Conservation (phyloP, 2,113 vertebrate species). For the Psammodynastes pulverulentus region DNA sequence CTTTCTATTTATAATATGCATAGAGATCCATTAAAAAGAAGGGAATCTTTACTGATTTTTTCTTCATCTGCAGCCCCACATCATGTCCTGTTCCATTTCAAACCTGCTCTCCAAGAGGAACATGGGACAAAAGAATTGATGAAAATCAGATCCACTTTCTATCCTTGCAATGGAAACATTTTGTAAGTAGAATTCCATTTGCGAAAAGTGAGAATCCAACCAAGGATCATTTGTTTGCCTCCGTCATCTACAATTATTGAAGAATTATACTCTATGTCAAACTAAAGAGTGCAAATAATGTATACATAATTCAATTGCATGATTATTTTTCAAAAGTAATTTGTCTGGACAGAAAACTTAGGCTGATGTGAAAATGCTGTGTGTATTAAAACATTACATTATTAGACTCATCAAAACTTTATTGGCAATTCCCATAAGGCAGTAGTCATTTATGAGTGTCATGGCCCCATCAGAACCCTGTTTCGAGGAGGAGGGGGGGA, state of each 20-base stretch:
- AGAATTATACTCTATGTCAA: background rate
- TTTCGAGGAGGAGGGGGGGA: no score
- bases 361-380: background rate
- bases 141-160: background rate
- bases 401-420: background rate
- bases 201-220: background rate
- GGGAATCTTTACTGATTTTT: background rate
- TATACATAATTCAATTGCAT: background rate
- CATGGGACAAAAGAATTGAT: background rate
- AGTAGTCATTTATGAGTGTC: background rate
- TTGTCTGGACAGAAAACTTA: background rate
- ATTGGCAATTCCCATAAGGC: background rate
- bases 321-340: background rate
- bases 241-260: background rate
- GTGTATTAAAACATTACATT: background rate
- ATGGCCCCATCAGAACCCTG: no score
- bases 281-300: background rate
- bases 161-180: background rate
- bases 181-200: background rate
- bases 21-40: background rate
- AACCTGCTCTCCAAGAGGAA: background rate
- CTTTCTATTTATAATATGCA: background rate
- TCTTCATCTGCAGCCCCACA: background rate
- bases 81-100: background rate
- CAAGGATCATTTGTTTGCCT: background rate